phyloP scores from a whole-genome alignment of 2,888 invertebrate genomes.

The Drosophila mercatorum region DNA sequence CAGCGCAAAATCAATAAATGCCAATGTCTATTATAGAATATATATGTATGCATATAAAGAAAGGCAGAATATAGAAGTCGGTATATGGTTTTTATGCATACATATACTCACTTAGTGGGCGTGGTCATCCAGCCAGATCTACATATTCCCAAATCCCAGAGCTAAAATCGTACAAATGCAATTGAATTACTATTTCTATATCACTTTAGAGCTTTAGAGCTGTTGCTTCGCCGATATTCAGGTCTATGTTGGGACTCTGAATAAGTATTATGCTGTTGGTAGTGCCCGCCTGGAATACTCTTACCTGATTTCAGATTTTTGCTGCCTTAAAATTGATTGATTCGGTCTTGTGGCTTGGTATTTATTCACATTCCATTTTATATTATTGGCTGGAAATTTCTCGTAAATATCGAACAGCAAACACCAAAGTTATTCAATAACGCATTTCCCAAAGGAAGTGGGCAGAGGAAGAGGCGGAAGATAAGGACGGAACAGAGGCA shows the following conservation, averaged over 20 bases:
- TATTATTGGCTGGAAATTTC: not conserved
- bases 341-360: not conserved
- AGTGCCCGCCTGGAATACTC: too few species aligned
- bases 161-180: too few species aligned
- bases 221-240: too few species aligned
- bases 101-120: too few species aligned
- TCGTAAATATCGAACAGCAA: conserved; percentile 3
- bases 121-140: too few species aligned
- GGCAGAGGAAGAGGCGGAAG: not conserved
- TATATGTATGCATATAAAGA: too few species aligned
- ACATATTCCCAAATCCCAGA: too few species aligned
- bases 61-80: too few species aligned
- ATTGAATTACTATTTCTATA: too few species aligned
- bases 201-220: too few species aligned
- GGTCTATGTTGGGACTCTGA: too few species aligned
- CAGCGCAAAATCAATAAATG: conserved; percentile 4
- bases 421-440: conserved; percentile 10
- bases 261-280: not conserved
- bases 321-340: not conserved
- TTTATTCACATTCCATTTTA: not conserved
- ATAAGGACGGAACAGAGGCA: not conserved
- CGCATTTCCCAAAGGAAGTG: not conserved
- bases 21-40: not conserved
- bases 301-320: not conserved
- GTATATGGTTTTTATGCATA: too few species aligned